These are phyloP conservation scores for Martes martes DNA, from an alignment of 2,113 vertebrate genomes.

Conservation along the genomic window DNA sequence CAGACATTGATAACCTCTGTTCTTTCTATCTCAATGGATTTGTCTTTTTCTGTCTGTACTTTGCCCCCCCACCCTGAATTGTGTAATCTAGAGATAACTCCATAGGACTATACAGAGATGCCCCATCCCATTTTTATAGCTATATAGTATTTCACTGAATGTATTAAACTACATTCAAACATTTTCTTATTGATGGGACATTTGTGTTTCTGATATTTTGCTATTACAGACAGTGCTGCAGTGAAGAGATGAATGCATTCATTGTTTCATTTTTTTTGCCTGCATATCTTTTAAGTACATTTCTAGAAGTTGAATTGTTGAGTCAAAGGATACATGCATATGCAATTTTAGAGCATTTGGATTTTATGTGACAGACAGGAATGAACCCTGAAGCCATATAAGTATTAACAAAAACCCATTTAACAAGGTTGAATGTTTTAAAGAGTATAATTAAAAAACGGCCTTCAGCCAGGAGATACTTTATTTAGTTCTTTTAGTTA, in stretches of 20 bases:
- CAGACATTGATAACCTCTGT: background rate
- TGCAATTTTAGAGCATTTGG: background rate
- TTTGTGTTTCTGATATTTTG: background rate
- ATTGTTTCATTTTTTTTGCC: background rate
- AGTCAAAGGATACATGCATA: background rate
- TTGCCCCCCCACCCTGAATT: background rate
- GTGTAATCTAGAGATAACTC: background rate
- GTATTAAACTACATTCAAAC: background rate
- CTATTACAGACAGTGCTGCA: background rate
- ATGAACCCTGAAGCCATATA: background rate
- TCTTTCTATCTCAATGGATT: background rate
- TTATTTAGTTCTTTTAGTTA: slow-evolving; percentile 28
- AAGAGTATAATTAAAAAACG: slow-evolving; percentile 4
- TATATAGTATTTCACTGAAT: background rate
- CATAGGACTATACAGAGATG: background rate
- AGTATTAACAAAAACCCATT: background rate
- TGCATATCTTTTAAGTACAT: background rate
- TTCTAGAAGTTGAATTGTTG: background rate
- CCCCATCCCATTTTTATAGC: background rate
- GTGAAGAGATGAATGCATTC: background rate
- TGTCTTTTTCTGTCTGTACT: background rate
- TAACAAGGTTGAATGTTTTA: background rate
- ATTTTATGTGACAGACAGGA: background rate
- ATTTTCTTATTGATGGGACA: background rate
- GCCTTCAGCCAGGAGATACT: background rate